phyloP scores from a whole-genome alignment of 2,797 vertebrate species.

The Clarias laeviceps region DNA sequence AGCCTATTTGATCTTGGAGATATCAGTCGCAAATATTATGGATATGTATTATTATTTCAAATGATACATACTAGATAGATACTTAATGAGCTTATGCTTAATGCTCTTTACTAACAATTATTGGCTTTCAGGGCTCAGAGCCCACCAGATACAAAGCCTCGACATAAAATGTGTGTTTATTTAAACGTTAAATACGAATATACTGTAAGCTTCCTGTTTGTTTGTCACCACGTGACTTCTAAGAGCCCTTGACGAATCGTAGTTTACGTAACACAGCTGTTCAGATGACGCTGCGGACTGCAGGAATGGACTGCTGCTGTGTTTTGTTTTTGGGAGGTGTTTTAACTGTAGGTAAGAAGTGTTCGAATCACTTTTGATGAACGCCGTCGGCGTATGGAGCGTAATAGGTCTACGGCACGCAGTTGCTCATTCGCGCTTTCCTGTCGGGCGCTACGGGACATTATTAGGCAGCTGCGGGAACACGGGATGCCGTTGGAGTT shows the following conservation, averaged over 20 bases:
- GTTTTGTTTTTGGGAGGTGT: background rate
- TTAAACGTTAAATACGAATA: too few relatives aligned
- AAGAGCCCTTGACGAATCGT: background rate
- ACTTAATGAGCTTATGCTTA: background rate
- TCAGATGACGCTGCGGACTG: background rate
- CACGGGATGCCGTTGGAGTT: background rate
- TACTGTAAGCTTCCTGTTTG: background rate
- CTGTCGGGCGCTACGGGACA: too few relatives aligned
- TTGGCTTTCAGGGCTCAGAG: background rate
- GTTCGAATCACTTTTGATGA: background rate
- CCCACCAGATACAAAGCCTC: background rate
- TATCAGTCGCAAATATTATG: background rate
- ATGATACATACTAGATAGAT: background rate
- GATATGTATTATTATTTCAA: background rate
- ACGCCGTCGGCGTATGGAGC: background rate
- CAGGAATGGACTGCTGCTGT: background rate
- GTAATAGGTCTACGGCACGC: too few relatives aligned
- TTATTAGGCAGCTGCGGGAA: background rate
- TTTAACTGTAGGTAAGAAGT: constrained; percentile 1
- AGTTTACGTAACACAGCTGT: background rate
- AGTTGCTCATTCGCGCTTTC: background rate
- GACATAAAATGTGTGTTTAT: background rate
- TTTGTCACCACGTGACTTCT: background rate
- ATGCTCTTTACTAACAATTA: background rate
- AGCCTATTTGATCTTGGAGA: background rate